Percentiles rank a stretch among this genome's conserved stretches.
phyloP scores from a whole-genome alignment of 2,797 vertebrate species.

The Heliangelus exortis region DNA sequence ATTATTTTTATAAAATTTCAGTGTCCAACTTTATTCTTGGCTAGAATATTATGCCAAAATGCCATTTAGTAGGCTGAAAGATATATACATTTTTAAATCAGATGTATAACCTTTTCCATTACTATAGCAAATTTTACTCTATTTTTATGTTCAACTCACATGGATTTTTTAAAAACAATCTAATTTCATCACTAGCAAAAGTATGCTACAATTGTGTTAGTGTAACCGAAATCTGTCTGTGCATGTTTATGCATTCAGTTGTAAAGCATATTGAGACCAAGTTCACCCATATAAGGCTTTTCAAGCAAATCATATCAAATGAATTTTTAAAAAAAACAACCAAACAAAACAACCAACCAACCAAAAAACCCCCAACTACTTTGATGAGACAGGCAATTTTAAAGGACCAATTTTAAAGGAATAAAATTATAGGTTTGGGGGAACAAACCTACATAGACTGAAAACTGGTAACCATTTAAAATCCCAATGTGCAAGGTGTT shows the following conservation, averaged over 20 bases:
- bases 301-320: not conserved
- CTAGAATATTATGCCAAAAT: not conserved
- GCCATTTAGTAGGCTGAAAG: not conserved
- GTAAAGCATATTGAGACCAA: not conserved
- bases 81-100: not conserved
- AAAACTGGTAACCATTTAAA: rapidly evolving
- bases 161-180: not conserved
- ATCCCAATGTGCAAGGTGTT: rapidly evolving
- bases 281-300: not conserved
- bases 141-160: not conserved
- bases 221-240: not conserved
- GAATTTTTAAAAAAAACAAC: not conserved
- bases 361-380: not conserved
- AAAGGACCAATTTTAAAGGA: not conserved
- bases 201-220: not conserved
- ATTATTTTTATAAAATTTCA: not conserved
- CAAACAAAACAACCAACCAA: no score
- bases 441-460: not conserved
- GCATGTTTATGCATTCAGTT: not conserved
- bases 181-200: not conserved
- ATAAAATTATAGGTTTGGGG: not conserved
- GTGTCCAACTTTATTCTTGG: not conserved
- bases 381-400: not conserved
- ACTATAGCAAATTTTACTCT: not conserved
- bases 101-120: not conserved